phyloP scores from a whole-genome alignment of 2,888 invertebrate species.

The Oxycera nigricornis region DNA sequence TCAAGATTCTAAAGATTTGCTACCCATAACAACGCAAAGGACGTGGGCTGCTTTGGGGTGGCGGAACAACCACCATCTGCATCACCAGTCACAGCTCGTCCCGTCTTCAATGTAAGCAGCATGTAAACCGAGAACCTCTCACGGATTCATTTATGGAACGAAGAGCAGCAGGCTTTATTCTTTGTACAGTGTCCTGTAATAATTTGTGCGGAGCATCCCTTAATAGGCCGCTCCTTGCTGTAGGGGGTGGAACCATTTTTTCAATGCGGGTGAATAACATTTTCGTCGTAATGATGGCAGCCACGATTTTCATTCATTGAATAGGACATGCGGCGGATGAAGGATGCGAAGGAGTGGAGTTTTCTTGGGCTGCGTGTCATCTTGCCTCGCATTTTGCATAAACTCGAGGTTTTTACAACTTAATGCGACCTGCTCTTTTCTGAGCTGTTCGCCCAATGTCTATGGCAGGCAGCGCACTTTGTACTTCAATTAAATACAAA shows the following conservation, averaged over 20 bases:
- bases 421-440: constrained; percentile 34
- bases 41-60: not conserved
- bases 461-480: constrained; percentile 5
- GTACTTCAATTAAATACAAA: constrained; percentile 32
- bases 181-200: not conserved
- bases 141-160: not conserved
- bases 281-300: constrained; percentile 13
- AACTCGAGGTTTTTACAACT: constrained; percentile 30
- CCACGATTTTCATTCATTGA: constrained; percentile 12
- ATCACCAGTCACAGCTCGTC: not conserved
- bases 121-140: not conserved
- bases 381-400: constrained; percentile 10
- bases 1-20: constrained; percentile 26
- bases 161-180: not conserved
- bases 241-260: constrained; percentile 21
- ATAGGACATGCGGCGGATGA: not conserved
- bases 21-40: not conserved
- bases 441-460: constrained; percentile 18
- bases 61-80: not conserved
- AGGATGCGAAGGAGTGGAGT: not conserved
- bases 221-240: constrained; percentile 32
- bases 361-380: not conserved
- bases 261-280: constrained; percentile 30
- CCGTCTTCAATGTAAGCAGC: not conserved
- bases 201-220: not conserved